Evolutionary conservation across 1,140 invertebrate species (phyloP).

Genomic region (Drosophila saltans): DNA sequence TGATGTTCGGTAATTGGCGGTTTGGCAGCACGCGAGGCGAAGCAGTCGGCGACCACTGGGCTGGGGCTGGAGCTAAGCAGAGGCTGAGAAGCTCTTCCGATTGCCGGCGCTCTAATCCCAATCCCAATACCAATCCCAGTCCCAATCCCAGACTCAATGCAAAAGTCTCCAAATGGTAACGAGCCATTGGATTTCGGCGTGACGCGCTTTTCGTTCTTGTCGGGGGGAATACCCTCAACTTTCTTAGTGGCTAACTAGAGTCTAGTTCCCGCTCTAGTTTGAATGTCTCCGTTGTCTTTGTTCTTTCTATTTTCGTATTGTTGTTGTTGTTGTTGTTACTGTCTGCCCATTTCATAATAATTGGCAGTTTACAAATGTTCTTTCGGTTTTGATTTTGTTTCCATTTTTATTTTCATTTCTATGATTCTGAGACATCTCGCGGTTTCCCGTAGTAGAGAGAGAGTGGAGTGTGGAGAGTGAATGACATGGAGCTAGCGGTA

Average conservation of each 20-base stretch:
- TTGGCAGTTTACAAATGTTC: constrained; percentile 80
- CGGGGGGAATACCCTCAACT: background rate
- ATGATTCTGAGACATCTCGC: constrained; percentile 16
- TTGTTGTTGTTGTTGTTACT: constrained; percentile 37
- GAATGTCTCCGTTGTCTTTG: constrained; percentile 62
- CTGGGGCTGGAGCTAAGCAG: constrained; percentile 4
- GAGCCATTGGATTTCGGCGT: constrained; percentile 68
- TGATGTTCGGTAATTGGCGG: constrained; percentile 80
- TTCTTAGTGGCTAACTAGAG: constrained; percentile 33
- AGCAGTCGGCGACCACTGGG: constrained; percentile 30
- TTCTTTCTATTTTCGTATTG: background rate
- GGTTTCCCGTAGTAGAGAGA: constrained; percentile 22
- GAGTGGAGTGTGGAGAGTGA: background rate
- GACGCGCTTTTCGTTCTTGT: constrained; percentile 70
- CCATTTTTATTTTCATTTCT: constrained; percentile 32
- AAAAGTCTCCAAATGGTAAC: constrained; percentile 62
- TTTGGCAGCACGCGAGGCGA: constrained; percentile 78
- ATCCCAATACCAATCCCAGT: constrained; percentile 17
- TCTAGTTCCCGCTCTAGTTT: constrained; percentile 40
- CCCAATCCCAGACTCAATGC: constrained; percentile 1
- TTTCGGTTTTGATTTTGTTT: constrained; percentile 72
- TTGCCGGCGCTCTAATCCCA: constrained; percentile 58
- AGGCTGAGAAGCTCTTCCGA: constrained; percentile 46
- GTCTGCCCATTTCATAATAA: constrained; percentile 77
- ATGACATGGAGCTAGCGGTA: constrained; percentile 47